Conservation (phyloP, 1,140 invertebrate genomes). For the Cepaea nemoralis region DNA sequence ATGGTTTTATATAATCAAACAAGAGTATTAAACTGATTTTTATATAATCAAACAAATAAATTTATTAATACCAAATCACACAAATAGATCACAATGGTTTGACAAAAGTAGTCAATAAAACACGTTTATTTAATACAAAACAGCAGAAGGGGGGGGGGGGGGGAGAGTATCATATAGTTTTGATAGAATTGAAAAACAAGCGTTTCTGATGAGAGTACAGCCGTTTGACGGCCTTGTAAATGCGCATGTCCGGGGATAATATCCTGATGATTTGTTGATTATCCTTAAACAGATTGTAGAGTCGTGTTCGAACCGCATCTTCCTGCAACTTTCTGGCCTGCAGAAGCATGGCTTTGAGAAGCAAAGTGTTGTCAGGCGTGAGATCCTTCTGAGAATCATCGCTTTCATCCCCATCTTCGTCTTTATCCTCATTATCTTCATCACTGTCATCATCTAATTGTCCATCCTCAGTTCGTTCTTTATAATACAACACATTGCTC, state of each 20-base stretch:
- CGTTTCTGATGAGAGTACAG: neutral
- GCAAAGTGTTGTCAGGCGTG: neutral
- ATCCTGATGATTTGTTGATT: neutral
- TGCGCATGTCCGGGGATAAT: neutral
- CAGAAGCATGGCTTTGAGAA: neutral
- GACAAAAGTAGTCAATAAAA: too few relatives aligned
- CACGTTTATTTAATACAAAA: too few relatives aligned
- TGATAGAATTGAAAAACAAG: slow-evolving; percentile 8
- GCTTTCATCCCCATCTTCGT: neutral
- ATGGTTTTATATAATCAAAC: too few relatives aligned
- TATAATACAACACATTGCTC: neutral
- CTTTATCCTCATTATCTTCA: neutral
- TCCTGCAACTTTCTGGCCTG: too few relatives aligned
- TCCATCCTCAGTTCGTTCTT: neutral
- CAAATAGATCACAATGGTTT: too few relatives aligned
- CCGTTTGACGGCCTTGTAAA: slow-evolving; percentile 6
- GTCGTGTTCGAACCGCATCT: too few relatives aligned
- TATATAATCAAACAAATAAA: too few relatives aligned
- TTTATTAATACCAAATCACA: too few relatives aligned
- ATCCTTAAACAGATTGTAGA: neutral
- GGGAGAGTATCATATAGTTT: neutral
- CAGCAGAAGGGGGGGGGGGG: too few relatives aligned
- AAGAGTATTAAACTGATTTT: too few relatives aligned
- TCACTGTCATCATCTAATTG: neutral
- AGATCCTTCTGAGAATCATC: neutral